phyloP scores from a whole-genome alignment of 2,888 invertebrate species.

The Halocaridina rubra region DNA sequence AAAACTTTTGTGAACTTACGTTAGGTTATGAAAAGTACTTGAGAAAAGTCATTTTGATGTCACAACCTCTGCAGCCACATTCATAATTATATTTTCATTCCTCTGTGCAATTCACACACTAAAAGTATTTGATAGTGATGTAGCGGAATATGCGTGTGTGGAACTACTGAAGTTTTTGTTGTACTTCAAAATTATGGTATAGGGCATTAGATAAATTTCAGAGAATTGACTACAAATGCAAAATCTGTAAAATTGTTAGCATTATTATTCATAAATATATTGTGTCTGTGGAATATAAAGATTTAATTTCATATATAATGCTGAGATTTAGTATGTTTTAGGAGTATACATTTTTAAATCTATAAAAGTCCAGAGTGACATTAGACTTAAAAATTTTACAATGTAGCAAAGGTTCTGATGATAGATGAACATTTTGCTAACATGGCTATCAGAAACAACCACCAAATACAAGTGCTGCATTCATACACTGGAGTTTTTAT shows the following conservation, averaged over 20 bases:
- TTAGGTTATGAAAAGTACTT: conserved; percentile 29
- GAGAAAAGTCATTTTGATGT: conserved; percentile 42
- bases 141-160: no score
- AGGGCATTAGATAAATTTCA: no score
- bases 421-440: conserved; percentile 26
- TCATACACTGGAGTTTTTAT: conserved; percentile 6
- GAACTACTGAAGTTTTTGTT: neutral
- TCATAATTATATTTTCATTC: conserved; percentile 37
- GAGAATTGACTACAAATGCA: no score
- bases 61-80: conserved; percentile 48
- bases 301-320: no score
- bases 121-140: no score
- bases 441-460: conserved; percentile 48
- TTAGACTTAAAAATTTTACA: neutral
- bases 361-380: no score
- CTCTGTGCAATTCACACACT: no score
- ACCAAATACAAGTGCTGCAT: conserved; percentile 42
- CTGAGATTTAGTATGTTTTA: no score
- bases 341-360: no score
- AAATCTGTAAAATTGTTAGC: no score
- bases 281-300: no score
- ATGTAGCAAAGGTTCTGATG: conserved; percentile 46
- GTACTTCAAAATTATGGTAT: neutral
- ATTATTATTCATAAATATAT: no score
- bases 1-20: neutral